Evolutionary conservation across 2,113 vertebrate species (phyloP).

Genomic region (Pristiophorus japonicus): DNA sequence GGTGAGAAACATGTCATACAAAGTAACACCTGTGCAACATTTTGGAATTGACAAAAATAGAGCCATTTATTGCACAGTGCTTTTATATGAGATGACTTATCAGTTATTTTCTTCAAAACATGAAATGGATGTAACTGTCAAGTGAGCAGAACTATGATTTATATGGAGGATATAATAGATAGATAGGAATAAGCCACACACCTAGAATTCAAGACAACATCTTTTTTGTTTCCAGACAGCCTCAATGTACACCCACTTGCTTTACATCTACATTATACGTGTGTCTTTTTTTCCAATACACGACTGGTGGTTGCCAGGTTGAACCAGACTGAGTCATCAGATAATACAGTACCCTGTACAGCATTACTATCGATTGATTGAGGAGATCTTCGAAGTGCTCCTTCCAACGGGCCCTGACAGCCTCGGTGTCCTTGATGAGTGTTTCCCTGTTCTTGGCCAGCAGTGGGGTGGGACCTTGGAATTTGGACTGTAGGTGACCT

Average conservation of each 20-base stretch:
- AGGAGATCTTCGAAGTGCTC: no score
- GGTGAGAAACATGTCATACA: not conserved
- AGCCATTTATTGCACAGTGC: not conserved
- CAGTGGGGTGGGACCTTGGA: no score
- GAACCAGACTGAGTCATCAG: no score
- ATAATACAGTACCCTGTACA: no score
- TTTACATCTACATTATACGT: not conserved
- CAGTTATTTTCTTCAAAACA: not conserved
- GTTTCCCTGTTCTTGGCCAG: no score
- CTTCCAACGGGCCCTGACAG: no score
- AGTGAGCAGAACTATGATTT: not conserved
- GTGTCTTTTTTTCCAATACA: not conserved
- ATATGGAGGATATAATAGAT: not conserved
- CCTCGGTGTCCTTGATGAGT: no score
- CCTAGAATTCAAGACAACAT: not conserved
- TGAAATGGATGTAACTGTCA: slow-evolving; percentile 18
- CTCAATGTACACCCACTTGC: not conserved
- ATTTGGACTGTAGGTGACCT: no score
- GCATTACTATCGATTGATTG: not conserved
- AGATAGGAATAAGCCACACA: not conserved
- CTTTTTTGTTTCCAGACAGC: not conserved
- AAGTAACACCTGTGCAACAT: slow-evolving; percentile 7
- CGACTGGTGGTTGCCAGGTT: not conserved
- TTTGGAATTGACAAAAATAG: not conserved
- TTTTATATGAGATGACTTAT: no score